Evolutionary conservation across 2,797 vertebrate species (phyloP).

Genomic region (Micrastur ruficollis): DNA sequence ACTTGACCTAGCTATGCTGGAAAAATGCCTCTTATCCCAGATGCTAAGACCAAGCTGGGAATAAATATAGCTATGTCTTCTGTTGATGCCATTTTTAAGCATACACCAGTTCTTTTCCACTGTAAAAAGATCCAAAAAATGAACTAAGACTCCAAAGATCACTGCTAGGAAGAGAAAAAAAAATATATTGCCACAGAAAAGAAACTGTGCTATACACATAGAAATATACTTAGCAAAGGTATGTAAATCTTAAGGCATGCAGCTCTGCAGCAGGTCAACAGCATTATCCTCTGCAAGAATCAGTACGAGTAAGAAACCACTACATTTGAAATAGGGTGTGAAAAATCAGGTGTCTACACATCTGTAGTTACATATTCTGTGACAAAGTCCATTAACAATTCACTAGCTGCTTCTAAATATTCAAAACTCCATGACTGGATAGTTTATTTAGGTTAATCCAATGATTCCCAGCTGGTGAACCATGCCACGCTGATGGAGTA

Average conservation of each 20-base stretch:
- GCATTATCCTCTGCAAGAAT: background rate
- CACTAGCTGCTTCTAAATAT: background rate
- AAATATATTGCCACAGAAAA: background rate
- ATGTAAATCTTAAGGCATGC: background rate
- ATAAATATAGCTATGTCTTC: background rate
- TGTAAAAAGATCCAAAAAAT: background rate
- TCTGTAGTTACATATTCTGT: too few species aligned
- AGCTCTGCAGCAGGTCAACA: background rate
- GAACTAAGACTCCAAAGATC: background rate
- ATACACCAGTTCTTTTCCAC: background rate
- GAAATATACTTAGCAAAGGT: background rate
- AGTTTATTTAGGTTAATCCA: background rate
- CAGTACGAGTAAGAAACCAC: background rate
- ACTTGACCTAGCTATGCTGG: background rate
- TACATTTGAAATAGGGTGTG: background rate
- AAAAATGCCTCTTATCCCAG: background rate
- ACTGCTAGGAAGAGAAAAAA: background rate
- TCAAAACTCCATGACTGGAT: background rate
- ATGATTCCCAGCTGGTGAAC: background rate
- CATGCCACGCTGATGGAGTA: background rate
- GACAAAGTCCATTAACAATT: background rate
- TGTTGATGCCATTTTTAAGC: background rate
- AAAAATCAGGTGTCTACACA: background rate
- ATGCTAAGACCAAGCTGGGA: background rate
- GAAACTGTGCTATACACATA: background rate